Evolutionary conservation across 1,140 invertebrate genomes (phyloP), one percentile per base, ranked within the genome.

Genomic region (Hyphantria cunea): DNA sequence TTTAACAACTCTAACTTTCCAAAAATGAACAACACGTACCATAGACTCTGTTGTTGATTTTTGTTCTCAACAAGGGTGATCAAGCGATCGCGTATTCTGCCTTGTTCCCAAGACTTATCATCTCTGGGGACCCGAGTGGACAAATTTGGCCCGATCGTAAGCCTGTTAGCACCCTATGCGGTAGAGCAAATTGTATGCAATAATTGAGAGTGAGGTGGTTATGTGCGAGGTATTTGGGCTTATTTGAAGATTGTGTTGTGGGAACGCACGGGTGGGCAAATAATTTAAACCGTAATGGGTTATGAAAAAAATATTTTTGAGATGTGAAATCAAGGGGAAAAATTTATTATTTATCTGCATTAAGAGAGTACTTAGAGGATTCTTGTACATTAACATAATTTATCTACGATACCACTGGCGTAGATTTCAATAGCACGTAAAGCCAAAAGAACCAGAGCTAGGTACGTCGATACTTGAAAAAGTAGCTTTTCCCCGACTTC

Each of bases 1-100:
- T 15, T 64, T 61, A 39, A 5, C 9, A 48, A 32, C 66, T 69
- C 48, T 0, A 6, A 12, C 13, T 31, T 51, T 48, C 59, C 70
- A 66, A 74, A 70, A 84, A 82, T 86, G 83, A 84, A 77, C 81
- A 85, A 76, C 74, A 54, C 55, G 60, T 44, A 60, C 56, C 62
- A 33, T 39, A 45, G 34, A 58, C 34, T 25, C 45, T 32, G 53
- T 78, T 86, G 83, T 86, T 86, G 83, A 86, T 86, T 86, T 86
- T 86, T 82, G 76, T 84, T 71, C 83, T 84, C 76, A 86, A 68
- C 72, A 12, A 42, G 48, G 37, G 56, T 45, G 49, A 42, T 32
- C 41, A 49, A 25, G 33, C 41, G n/a, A 69, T 67, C 64, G 68
- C 68, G 64, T 70, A 69, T 74, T 68, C 72, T 56, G 59, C 47